phyloP scores from a whole-genome alignment of 2,888 invertebrate genomes.

The Galerucella nymphaeae region DNA sequence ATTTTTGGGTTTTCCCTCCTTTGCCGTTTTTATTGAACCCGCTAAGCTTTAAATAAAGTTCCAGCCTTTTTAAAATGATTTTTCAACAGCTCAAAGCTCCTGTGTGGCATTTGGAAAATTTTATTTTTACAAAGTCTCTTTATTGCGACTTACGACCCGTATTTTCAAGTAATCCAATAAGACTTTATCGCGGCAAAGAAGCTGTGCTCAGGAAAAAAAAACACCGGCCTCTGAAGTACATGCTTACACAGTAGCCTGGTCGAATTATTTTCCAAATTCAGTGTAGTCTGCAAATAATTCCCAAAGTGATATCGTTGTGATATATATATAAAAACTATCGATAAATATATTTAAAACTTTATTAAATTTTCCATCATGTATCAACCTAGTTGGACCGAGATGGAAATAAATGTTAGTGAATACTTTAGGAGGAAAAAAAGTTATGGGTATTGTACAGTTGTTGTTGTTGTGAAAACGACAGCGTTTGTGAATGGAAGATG shows the following conservation, averaged over 20 bases:
- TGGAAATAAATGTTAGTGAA: too few species aligned
- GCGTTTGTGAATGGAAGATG: too few species aligned
- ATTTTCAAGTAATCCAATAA: constrained; percentile 58
- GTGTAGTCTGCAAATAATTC: not conserved
- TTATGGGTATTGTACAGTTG: too few species aligned
- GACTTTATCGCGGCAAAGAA: constrained; percentile 55
- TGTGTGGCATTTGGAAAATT: constrained; percentile 52
- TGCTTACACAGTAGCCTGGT: constrained; percentile 38
- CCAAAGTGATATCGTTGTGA: too few species aligned
- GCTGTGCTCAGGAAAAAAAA: constrained; percentile 50
- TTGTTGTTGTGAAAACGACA: too few species aligned
- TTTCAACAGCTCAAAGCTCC: constrained; percentile 39
- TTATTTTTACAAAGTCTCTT: constrained; percentile 55
- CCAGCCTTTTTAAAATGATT: constrained; percentile 29
- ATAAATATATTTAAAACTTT: not conserved
- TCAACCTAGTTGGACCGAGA: too few species aligned
- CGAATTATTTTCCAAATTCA: constrained; percentile 36
- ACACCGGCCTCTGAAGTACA: constrained; percentile 50
- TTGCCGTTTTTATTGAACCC: constrained; percentile 1
- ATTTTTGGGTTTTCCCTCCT: not conserved
- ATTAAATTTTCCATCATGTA: too few species aligned
- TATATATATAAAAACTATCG: not conserved
- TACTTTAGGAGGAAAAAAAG: too few species aligned
- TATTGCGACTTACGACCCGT: constrained; percentile 55
- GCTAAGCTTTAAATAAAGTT: constrained; percentile 9